Conservation (phyloP, 2,113 vertebrate species). For the Malurus alboscapulatus region DNA sequence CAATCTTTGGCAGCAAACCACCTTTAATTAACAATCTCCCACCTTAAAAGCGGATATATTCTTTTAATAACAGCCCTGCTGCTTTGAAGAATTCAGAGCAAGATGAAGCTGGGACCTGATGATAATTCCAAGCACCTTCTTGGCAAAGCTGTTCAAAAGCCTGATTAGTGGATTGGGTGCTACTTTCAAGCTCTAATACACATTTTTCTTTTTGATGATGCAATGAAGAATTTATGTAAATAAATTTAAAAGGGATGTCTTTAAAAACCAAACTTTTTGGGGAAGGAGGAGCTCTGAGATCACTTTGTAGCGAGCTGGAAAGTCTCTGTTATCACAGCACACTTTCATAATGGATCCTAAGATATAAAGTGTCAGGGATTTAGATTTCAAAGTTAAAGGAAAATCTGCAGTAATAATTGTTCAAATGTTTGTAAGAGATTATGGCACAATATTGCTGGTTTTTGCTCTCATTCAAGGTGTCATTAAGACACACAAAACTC, state of each 20-base stretch:
- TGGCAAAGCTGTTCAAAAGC: slow-evolving; percentile 32
- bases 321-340: neutral
- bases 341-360: neutral
- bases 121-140: slow-evolving; percentile 35
- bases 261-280: neutral
- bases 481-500: neutral
- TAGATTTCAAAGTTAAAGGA: neutral
- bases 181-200: slow-evolving; percentile 37
- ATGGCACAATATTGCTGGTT: neutral
- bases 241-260: neutral
- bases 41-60: slow-evolving; percentile 33
- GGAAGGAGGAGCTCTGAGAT: neutral
- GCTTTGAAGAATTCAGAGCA: slow-evolving; percentile 46
- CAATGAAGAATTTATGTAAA: slow-evolving; percentile 2
- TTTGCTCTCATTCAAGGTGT: neutral
- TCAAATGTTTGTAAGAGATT: neutral
- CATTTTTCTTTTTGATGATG: slow-evolving; percentile 16
- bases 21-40: slow-evolving; percentile 49
- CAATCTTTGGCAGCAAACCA: neutral
- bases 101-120: slow-evolving; percentile 35
- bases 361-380: neutral
- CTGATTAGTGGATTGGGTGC: neutral
- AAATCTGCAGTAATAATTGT: neutral
- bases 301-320: neutral
- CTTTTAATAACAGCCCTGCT: neutral